phyloP scores from a whole-genome alignment of 2,888 invertebrate genomes.

The Netelia virgata region DNA sequence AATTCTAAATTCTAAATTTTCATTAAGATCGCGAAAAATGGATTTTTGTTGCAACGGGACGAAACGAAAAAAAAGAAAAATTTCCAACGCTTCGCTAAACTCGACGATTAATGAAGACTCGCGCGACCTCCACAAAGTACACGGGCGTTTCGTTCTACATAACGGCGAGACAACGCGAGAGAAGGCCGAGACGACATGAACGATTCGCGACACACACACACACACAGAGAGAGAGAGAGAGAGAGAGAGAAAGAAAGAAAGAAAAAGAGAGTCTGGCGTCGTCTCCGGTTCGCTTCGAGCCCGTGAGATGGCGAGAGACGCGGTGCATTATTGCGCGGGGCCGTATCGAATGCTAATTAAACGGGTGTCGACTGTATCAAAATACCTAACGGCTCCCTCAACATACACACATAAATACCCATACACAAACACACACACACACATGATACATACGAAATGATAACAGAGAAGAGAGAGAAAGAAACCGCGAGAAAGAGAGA shows the following conservation, averaged over 20 bases:
- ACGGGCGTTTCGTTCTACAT: too few species aligned
- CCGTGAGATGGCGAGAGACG: slow-evolving; percentile 21
- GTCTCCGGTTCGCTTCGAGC: slow-evolving; percentile 41
- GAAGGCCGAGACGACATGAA: too few species aligned
- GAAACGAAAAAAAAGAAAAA: too few species aligned
- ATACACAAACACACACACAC: neutral
- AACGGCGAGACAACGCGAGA: too few species aligned
- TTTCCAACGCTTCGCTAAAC: too few species aligned
- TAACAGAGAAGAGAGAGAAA: slow-evolving; percentile 8
- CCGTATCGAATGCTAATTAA: slow-evolving; percentile 84
- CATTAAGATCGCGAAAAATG: too few species aligned
- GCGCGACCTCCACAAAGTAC: too few species aligned
- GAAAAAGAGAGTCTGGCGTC: neutral
- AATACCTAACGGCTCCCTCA: slow-evolving; percentile 80
- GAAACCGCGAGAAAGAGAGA: neutral
- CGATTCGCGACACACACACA: neutral
- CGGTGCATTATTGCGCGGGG: slow-evolving; percentile 63
- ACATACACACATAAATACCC: neutral
- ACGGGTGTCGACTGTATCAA: slow-evolving; percentile 84
- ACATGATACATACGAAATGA: slow-evolving; percentile 4
- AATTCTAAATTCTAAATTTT: too few species aligned
- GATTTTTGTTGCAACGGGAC: too few species aligned
- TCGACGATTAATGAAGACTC: too few species aligned
- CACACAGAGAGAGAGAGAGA: slow-evolving; percentile 38
- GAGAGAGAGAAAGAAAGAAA: slow-evolving; percentile 28